Conservation (phyloP, 2,113 vertebrate genomes). For the Cromileptes altivelis region DNA sequence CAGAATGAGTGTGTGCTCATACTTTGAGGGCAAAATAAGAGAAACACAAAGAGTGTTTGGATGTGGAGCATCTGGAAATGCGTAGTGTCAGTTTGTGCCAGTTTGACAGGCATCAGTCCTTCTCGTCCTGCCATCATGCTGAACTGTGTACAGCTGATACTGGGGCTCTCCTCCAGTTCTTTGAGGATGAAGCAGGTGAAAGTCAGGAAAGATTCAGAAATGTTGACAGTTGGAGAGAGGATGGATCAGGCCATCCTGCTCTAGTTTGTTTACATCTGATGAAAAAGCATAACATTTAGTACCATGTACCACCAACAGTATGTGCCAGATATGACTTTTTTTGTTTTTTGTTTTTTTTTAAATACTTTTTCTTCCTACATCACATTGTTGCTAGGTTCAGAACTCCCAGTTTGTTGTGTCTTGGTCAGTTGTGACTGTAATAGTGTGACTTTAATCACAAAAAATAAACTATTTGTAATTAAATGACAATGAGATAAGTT, state of each 20-base stretch:
- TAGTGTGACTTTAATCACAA: not conserved
- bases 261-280: not conserved
- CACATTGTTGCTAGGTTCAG: not conserved
- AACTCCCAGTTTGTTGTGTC: not conserved
- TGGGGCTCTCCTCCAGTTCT: not conserved
- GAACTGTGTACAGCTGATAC: not conserved
- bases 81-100: constrained; percentile 11
- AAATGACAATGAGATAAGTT: not conserved
- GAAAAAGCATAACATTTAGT: not conserved
- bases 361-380: not conserved
- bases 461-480: not conserved
- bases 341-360: not conserved
- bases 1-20: not conserved
- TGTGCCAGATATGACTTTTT: not conserved
- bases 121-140: not conserved
- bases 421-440: not conserved
- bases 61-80: not conserved
- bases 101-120: constrained; percentile 15
- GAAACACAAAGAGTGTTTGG: not conserved
- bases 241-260: not conserved
- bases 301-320: not conserved
- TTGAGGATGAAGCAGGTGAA: constrained; percentile 5
- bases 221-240: constrained; percentile 4
- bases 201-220: not conserved
- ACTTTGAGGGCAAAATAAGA: not conserved